A percentile compares a stretch with the other conserved stretches of the same genome.
phyloP scores from a whole-genome alignment of 2,888 invertebrate species.

The Meiosimyza platycephala region DNA sequence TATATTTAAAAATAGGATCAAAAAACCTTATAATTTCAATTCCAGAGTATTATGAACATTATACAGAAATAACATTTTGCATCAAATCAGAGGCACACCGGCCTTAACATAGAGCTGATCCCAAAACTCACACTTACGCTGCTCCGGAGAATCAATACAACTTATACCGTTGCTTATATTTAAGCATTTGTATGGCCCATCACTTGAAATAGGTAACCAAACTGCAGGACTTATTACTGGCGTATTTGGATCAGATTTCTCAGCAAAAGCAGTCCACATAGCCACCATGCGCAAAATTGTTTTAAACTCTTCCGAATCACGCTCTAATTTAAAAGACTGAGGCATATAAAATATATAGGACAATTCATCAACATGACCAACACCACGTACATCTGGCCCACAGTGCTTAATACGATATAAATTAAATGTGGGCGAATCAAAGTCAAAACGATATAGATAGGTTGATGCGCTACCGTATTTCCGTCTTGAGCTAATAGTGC shows the following conservation, averaged over 20 bases:
- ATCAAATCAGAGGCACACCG: too few relatives aligned
- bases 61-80: too few relatives aligned
- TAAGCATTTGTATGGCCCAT: slow-evolving; percentile 48
- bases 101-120: too few relatives aligned
- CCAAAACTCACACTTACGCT: slow-evolving; percentile 52
- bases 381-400: slow-evolving; percentile 54
- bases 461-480: slow-evolving; percentile 53
- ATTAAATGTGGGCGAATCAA: slow-evolving; percentile 62
- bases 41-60: too few relatives aligned
- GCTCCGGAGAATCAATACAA: slow-evolving; percentile 58
- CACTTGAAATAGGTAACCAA: slow-evolving; percentile 49
- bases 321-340: slow-evolving; percentile 49
- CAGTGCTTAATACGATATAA: slow-evolving; percentile 52
- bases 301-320: slow-evolving; percentile 53
- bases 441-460: slow-evolving; percentile 62
- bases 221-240: slow-evolving; percentile 45
- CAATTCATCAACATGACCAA: slow-evolving; percentile 62
- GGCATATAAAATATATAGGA: slow-evolving; percentile 60
- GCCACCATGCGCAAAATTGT: slow-evolving; percentile 60
- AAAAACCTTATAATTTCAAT: too few relatives aligned
- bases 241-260: slow-evolving; percentile 58
- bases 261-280: slow-evolving; percentile 61
- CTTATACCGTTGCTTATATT: slow-evolving; percentile 57
- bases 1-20: too few relatives aligned
- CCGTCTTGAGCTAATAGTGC: slow-evolving; percentile 53